Base-by-base conservation (phyloP, 2,888 invertebrate genomes). In the Lobophora halterata region DNA sequence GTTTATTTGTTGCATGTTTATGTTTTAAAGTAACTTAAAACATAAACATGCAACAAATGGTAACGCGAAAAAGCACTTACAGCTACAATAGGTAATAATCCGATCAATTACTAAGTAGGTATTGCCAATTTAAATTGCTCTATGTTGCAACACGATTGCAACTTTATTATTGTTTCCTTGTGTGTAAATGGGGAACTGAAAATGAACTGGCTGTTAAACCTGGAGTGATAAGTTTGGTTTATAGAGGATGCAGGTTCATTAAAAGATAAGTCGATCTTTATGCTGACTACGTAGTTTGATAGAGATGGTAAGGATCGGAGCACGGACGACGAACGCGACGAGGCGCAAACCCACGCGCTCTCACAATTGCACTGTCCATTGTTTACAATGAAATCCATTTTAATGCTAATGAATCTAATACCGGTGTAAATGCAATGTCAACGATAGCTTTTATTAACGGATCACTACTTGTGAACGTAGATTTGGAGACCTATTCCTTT, bases 311-410 rank as follows among this genome's bases (percentile, higher is more conserved):
- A 13, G 13, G n/a, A 6, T 11, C 6, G 8, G 9, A 19, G 13
- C 2, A 10, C 11, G 2, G 13, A 13, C 13, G 27, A 35, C 7
- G 21, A 16, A 6, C 14, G 16, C 26, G 26, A 16, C 4, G 26
- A 1, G 48, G 40, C 54, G 52, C 56, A 50, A 55, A 54, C 58
- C 58, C 52, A 61, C 64, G 32, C 51, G 32, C 46, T 45, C 34
- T 50, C 44, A 49, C 44, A 55, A 59, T 54, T 40, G 58, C 48
- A 55, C 59, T 54, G 58, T 52, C 34, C 49, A 52, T 56, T 56
- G 54, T 56, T 54, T 56, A 54, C 52, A 49, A 30, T 48, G 32
- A 52, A 35, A 42, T 33, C 41, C 31, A 52, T 52, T 47, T 44
- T 32, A 40, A 48, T 46, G 39, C 29, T 32, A 53, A 50, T 45